Conservation (phyloP, 2,888 invertebrate species). For the Phyllotreta cruciferae region DNA sequence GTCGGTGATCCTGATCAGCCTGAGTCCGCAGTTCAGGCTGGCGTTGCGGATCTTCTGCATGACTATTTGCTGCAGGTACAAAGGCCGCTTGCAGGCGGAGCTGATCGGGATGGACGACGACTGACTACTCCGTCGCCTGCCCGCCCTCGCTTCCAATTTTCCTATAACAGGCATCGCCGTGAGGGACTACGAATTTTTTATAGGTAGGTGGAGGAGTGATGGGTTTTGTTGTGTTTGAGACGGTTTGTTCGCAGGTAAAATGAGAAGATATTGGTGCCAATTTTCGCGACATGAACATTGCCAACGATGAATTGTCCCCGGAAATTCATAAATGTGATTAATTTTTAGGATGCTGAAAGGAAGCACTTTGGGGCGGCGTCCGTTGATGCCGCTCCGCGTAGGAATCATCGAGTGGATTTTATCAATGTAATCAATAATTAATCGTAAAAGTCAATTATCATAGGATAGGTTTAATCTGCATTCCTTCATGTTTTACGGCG, state of each 20-base stretch:
- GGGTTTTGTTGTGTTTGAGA: background rate
- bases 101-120: constrained; percentile 88
- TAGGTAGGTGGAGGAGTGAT: constrained; percentile 44
- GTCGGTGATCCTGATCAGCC: constrained; percentile 84
- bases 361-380: constrained; percentile 24
- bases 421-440: constrained; percentile 23
- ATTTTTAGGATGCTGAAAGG: constrained; percentile 29
- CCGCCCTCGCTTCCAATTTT: constrained; percentile 41
- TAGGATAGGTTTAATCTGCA: constrained; percentile 31
- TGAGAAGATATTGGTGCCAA: constrained; percentile 56
- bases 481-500: background rate
- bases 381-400: too few relatives aligned
- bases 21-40: constrained; percentile 92
- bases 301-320: constrained; percentile 24
- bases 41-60: constrained; percentile 87
- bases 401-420: background rate
- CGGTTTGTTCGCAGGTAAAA: constrained; percentile 48
- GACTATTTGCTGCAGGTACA: constrained; percentile 87
- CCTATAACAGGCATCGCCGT: constrained; percentile 56
- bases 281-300: constrained; percentile 44
- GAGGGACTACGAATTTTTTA: constrained; percentile 57
- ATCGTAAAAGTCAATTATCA: constrained; percentile 47
- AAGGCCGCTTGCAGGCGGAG: constrained; percentile 83
- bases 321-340: constrained; percentile 30
- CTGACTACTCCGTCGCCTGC: constrained; percentile 62